Percentiles rank a stretch among this genome's conserved stretches.
These are phyloP conservation scores for Mastacembelus armatus DNA, from an alignment of 2,797 vertebrate species.

Conservation along the genomic window DNA sequence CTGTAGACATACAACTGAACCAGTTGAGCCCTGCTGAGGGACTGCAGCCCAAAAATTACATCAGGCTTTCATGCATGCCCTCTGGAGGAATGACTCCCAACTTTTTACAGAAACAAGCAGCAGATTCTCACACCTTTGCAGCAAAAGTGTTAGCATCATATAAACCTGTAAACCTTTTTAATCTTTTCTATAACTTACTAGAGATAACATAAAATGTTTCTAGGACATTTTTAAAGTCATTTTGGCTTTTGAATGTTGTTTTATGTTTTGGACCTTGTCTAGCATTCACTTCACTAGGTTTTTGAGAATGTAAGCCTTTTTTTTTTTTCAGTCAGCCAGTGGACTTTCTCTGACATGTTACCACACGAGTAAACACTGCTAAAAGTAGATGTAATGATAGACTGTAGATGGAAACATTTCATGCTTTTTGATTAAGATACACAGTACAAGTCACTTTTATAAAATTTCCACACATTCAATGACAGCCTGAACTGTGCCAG, in stretches of 20 bases:
- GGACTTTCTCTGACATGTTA: no score
- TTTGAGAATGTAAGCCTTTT: no score
- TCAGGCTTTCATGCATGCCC: conserved; percentile 65
- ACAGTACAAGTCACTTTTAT: background rate
- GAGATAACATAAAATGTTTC: background rate
- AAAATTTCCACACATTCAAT: background rate
- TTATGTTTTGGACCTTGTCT: background rate
- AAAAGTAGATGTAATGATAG: no score
- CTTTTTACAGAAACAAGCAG: conserved; percentile 38
- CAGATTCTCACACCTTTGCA: conserved; percentile 22
- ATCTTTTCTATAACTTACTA: conserved; percentile 17
- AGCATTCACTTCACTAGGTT: background rate
- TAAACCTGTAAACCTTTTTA: conserved; percentile 6
- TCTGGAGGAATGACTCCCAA: conserved; percentile 55
- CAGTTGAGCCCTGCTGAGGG: conserved; percentile 45
- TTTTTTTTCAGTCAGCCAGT: no score
- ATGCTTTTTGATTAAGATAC: background rate
- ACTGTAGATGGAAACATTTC: background rate
- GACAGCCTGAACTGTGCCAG: background rate
- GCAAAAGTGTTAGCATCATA: conserved; percentile 21
- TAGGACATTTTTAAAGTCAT: background rate
- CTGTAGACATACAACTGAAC: conserved; percentile 28
- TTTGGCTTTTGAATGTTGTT: background rate
- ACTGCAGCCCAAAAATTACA: conserved; percentile 53
- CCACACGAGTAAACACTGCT: no score